Base-by-base conservation (phyloP, 1,140 invertebrate species). In the Bombyx mandarina region DNA sequence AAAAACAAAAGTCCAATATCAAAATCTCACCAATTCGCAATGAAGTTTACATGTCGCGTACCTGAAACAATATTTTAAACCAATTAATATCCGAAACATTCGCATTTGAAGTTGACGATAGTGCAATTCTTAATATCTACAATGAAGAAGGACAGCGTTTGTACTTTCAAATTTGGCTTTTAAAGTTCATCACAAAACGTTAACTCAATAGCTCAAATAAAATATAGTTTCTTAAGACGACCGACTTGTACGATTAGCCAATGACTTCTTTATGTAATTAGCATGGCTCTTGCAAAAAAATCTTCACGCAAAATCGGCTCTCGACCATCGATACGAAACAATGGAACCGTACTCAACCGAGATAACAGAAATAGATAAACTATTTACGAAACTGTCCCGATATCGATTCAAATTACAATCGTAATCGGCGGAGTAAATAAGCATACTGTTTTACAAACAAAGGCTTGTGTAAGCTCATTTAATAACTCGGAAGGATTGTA, bases 11-110 rank as follows among this genome's bases (percentile, higher is more conserved):
- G 26, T 35, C 26, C 26, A 35, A 35, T 35, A 5, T 35, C 10
- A 51, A 5, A 8, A 51, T 54, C 53, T 54, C 45, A 54, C 53
- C 53, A 18, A 22, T 12, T 8, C 7, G 22, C 6, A 46, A 54
- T 45, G 53, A 45, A 46, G 53, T 70, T 80, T 72, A 80, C 79
- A 80, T 79, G 62, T 61, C 69, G 70, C 71, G 68, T 82, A 82
- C 79, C 77, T 80, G 74, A 56, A 79, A 77, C 57, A 58, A 62
- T 60, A 63, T 58, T 56, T 51, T 10, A 7, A 6, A 57, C 26
- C 2, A 22, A 56, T 49, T 49, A 57, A 61, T 12, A 12, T 49
- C 48, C 7, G 8, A 18, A 46, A 9, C 45, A 46, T 46, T 18
- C 12, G 12, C 12, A 18, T 18, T 18, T 4, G 3, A 46, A 46